A percentile compares a stretch with the other conserved stretches of the same genome.
phyloP scores from a whole-genome alignment of 1,140 invertebrate species.

The Calliphora vicina region DNA sequence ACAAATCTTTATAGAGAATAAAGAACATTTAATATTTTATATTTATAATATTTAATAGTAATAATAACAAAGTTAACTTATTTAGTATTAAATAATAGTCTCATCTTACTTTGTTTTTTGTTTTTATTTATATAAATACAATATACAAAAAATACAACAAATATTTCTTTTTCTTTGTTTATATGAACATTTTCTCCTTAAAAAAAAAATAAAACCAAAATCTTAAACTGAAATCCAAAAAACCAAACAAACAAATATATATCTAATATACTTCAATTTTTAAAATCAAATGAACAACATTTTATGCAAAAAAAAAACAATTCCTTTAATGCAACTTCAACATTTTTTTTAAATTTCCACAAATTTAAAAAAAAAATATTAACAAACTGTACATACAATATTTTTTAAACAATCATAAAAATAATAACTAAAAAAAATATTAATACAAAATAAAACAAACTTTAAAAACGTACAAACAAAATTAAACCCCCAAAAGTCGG shows the following conservation, averaged over 20 bases:
- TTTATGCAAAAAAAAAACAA: constrained; percentile 19
- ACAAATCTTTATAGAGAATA: neutral
- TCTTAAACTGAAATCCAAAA: neutral
- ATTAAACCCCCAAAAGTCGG: constrained; percentile 74
- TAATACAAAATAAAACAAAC: constrained; percentile 36
- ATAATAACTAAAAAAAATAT: constrained; percentile 40
- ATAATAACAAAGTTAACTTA: neutral
- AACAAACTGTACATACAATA: constrained; percentile 28
- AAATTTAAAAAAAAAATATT: constrained; percentile 38
- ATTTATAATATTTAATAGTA: neutral
- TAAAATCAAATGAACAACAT: neutral
- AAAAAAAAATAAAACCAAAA: constrained; percentile 3
- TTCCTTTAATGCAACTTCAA: constrained; percentile 39
- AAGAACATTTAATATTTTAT: neutral
- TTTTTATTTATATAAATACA: neutral
- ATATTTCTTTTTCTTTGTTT: constrained; percentile 33
- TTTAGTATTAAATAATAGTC: constrained; percentile 15
- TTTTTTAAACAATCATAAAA: constrained; percentile 17
- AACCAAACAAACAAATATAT: constrained; percentile 25
- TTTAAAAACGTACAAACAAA: constrained; percentile 43
- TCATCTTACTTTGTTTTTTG: neutral
- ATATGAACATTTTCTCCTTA: constrained; percentile 18
- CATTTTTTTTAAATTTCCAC: constrained; percentile 40
- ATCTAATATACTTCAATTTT: neutral
- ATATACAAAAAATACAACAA: constrained; percentile 23